Evolutionary conservation across 1,140 invertebrate genomes (phyloP), one percentile per base, ranked within the genome.

Genomic region (Archegozetes longisetosus): DNA sequence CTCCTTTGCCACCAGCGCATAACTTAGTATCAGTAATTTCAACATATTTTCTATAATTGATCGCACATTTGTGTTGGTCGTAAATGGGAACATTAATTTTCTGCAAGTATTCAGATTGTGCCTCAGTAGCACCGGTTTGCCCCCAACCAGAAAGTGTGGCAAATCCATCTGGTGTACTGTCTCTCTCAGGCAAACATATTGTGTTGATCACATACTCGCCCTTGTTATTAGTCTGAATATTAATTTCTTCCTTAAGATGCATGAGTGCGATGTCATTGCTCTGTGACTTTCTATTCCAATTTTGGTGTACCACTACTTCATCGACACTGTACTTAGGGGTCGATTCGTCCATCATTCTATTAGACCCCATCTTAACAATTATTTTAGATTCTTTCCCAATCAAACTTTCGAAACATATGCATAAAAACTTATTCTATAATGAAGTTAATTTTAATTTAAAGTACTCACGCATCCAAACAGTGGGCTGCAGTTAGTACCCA

Each of bases 381-480:
- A 58, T 2, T n/a, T 24, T 17, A 23, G 12, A 29, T 58, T 58
- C 48, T 49, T 54, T 2, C n/a, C 24, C 4, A 17, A 9, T 27
- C 13, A 32, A 2, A 3, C 32, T 40, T 40, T n/a, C n/a, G n/a
- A n/a, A n/a, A n/a, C n/a, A n/a, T n/a, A n/a, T n/a, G n/a, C n/a
- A 48, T 48, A 48, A 48, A 14, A 2, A 48, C 17, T 48, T 2
- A 22, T n/a, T 48, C 22, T 2, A 2, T 48, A 12, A 48, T n/a
- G 22, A 9, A 17, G 17, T 46, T 22, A 48, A 48, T n/a, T 48
- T 22, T n/a, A 48, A 57, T 76, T 78, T 76, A n/a, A n/a, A n/a
- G n/a, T n/a, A n/a, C n/a, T n/a, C n/a, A 91, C 88, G 91, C 91
- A 69, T 86, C 80, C 61, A 93, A 82, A 70, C 89, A 94, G 72